These are phyloP conservation scores for Strigamia maritima DNA, from an alignment of 2,888 invertebrate species.

Conservation along the genomic window DNA sequence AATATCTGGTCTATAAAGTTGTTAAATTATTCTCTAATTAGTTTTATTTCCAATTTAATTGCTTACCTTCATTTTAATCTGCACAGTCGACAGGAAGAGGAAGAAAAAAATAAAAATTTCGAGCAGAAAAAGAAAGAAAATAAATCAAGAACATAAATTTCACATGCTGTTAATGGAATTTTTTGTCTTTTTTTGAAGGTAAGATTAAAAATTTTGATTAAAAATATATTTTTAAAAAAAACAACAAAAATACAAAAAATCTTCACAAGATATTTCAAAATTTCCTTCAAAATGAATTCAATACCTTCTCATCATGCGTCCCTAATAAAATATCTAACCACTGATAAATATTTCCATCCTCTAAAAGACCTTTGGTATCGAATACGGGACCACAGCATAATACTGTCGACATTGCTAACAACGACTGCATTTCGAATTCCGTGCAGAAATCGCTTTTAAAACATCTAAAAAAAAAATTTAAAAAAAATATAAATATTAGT, in stretches of 20 bases:
- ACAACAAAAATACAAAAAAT: not conserved
- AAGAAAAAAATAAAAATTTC: slow-evolving; percentile 8
- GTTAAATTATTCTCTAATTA: slow-evolving; percentile 1
- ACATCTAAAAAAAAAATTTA: not conserved
- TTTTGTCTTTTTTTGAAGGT: not conserved
- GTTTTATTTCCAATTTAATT: not conserved
- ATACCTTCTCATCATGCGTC: slow-evolving; percentile 64
- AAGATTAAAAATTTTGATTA: slow-evolving; percentile 41
- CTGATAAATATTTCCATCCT: slow-evolving; percentile 84
- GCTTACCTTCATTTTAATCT: slow-evolving; percentile 37
- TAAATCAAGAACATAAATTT: slow-evolving; percentile 6
- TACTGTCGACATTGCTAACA: slow-evolving; percentile 89
- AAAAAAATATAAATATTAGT: not conserved
- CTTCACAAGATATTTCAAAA: not conserved
- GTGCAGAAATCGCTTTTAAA: slow-evolving; percentile 50
- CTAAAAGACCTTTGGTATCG: slow-evolving; percentile 75
- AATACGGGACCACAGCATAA: slow-evolving; percentile 95
- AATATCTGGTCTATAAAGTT: not conserved
- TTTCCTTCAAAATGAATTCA: not conserved
- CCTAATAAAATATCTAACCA: slow-evolving; percentile 90
- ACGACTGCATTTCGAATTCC: slow-evolving; percentile 58
- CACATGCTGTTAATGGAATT: slow-evolving; percentile 1
- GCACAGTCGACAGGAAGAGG: slow-evolving; percentile 25
- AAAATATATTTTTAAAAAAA: not conserved
- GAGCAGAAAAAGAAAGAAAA: slow-evolving; percentile 35